These are phyloP conservation scores for Sebastiscus albofasciatus DNA, from an alignment of 2,797 vertebrate species.

Conservation along the genomic window DNA sequence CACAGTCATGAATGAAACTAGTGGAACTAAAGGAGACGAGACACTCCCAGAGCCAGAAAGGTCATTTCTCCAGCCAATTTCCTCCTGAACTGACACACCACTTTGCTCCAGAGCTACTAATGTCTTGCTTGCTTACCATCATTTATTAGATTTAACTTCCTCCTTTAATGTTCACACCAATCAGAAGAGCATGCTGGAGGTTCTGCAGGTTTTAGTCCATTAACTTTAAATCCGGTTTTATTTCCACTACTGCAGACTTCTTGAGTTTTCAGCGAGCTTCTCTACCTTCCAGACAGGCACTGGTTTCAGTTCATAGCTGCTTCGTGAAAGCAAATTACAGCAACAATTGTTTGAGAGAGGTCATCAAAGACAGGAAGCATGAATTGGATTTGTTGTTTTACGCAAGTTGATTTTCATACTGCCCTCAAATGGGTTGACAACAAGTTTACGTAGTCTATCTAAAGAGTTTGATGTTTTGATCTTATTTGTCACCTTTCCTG, in stretches of 20 bases:
- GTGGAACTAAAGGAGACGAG: not conserved
- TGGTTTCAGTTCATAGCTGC: not conserved
- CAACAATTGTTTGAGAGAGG: not conserved
- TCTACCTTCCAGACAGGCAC: not conserved
- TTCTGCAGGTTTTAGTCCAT: constrained; percentile 1
- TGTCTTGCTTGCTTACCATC: not conserved
- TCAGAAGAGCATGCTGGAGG: not conserved
- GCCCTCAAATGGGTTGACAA: not conserved
- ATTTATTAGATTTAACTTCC: constrained; percentile 10
- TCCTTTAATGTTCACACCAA: not conserved
- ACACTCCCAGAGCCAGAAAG: not conserved
- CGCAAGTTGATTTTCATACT: not conserved
- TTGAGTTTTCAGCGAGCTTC: not conserved
- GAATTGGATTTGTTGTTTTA: not conserved
- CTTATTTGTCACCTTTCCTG: not conserved
- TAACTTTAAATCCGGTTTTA: not conserved
- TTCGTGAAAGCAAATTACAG: not conserved
- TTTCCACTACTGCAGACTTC: not conserved
- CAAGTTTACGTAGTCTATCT: too few species aligned
- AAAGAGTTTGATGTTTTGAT: too few species aligned
- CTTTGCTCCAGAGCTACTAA: not conserved
- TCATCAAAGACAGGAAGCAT: not conserved
- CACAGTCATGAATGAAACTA: not conserved
- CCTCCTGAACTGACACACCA: not conserved
- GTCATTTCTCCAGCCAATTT: not conserved